Conservation (phyloP, 2,797 vertebrate genomes). For the Tragelaphus oryx region DNA sequence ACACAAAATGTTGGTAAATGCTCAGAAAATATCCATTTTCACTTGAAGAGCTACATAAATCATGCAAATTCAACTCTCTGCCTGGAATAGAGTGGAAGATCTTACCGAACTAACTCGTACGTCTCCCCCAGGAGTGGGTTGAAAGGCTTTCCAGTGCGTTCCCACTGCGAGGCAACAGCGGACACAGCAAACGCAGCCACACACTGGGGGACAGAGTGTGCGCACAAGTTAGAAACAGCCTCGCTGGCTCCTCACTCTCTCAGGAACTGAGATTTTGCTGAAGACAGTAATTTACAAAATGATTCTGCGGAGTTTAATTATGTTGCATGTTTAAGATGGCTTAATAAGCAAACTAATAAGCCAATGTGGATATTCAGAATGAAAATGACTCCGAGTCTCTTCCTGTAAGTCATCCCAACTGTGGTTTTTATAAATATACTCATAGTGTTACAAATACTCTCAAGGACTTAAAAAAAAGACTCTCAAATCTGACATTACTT, state of each 20-base stretch:
- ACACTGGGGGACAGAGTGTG: constrained; percentile 81
- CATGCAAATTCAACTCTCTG: neutral
- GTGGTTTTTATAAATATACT: neutral
- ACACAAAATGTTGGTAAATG: neutral
- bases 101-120: constrained; percentile 94
- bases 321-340: neutral
- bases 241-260: neutral
- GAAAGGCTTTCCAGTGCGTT: constrained; percentile 97
- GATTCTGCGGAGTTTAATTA: neutral
- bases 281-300: neutral
- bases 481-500: neutral
- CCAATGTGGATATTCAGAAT: neutral
- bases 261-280: neutral
- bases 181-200: constrained; percentile 98
- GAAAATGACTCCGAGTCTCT: neutral
- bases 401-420: neutral
- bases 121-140: constrained; percentile 97
- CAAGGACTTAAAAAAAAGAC: neutral
- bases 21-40: neutral
- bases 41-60: neutral
- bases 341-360: neutral
- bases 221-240: neutral
- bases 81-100: neutral
- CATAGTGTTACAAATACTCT: neutral
- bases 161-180: constrained; percentile 98